Percentiles rank a stretch among this genome's conserved stretches.
Evolutionary conservation across 2,888 invertebrate species (phyloP).

Genomic region (Apamea monoglypha): DNA sequence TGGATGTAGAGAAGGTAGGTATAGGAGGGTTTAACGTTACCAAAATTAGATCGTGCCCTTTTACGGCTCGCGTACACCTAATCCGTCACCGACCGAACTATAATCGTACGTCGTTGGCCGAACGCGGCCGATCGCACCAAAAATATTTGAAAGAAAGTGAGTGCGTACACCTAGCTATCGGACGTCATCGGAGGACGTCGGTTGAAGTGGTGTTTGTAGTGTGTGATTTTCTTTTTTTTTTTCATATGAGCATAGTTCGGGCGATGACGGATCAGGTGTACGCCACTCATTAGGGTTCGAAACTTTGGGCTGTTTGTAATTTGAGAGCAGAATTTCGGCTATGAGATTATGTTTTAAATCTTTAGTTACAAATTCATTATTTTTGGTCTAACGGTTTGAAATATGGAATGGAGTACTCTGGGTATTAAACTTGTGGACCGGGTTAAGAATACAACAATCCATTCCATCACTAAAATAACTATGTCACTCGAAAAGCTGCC

Average conservation of each 20-base stretch:
- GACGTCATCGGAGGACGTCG: background rate
- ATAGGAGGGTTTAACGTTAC: conserved; percentile 26
- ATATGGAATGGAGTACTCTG: no score
- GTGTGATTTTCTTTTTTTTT: no score
- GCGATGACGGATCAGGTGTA: background rate
- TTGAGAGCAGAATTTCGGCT: background rate
- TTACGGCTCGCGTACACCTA: background rate
- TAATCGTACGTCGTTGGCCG: background rate
- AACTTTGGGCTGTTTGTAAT: conserved; percentile 7
- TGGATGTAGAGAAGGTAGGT: conserved; percentile 35
- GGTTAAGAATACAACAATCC: no score
- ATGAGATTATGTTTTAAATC: background rate
- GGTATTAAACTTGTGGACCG: no score
- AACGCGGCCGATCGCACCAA: no score
- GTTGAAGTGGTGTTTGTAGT: no score
- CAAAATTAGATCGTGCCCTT: conserved; percentile 37
- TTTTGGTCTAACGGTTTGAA: background rate
- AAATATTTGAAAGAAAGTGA: background rate
- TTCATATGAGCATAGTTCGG: background rate
- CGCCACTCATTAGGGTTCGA: background rate
- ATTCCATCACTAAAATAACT: no score
- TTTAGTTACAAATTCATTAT: background rate
- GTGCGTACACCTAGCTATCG: background rate
- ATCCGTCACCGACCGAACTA: background rate
- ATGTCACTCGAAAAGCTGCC: no score